A percentile compares a stretch with the other conserved stretches of the same genome.
Conservation (phyloP, 2,888 invertebrate species). For the Omphaloscelis lunosa region DNA sequence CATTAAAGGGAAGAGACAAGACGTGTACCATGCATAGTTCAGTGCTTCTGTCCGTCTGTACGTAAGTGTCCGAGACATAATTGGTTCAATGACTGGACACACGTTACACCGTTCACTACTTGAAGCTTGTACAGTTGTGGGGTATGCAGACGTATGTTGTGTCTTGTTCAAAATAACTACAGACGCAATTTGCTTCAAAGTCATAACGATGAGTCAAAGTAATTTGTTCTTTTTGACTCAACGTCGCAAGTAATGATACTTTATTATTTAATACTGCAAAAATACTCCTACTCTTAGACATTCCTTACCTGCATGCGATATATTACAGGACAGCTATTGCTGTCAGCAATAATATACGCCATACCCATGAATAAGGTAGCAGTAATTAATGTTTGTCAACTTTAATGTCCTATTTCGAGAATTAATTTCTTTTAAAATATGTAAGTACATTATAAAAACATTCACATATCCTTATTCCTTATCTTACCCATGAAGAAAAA, state of each 20-base stretch:
- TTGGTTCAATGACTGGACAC: constrained; percentile 65
- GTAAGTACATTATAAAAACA: background rate
- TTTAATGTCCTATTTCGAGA: background rate
- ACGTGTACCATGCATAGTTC: constrained; percentile 65
- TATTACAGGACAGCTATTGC: constrained; percentile 7
- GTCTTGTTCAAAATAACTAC: constrained; percentile 33
- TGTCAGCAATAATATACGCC: constrained; percentile 22
- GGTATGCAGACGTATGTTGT: constrained; percentile 11
- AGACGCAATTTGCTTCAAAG: constrained; percentile 38
- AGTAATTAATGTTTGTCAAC: constrained; percentile 34
- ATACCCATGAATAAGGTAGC: background rate
- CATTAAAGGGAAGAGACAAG: constrained; percentile 59
- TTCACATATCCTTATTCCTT: constrained; percentile 24
- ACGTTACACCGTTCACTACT: constrained; percentile 48
- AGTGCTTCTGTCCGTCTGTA: constrained; percentile 55
- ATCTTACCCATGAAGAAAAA: constrained; percentile 31
- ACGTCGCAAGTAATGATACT: constrained; percentile 15
- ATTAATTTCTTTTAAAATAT: constrained; percentile 10
- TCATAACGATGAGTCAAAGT: constrained; percentile 53
- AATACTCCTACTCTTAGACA: constrained; percentile 8
- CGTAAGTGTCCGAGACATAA: constrained; percentile 59
- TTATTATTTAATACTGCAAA: constrained; percentile 21
- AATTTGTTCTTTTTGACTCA: constrained; percentile 40
- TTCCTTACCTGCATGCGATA: constrained; percentile 10
- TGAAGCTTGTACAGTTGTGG: constrained; percentile 16